Evolutionary conservation across 2,797 vertebrate species (phyloP).

Genomic region (Sparus aurata): DNA sequence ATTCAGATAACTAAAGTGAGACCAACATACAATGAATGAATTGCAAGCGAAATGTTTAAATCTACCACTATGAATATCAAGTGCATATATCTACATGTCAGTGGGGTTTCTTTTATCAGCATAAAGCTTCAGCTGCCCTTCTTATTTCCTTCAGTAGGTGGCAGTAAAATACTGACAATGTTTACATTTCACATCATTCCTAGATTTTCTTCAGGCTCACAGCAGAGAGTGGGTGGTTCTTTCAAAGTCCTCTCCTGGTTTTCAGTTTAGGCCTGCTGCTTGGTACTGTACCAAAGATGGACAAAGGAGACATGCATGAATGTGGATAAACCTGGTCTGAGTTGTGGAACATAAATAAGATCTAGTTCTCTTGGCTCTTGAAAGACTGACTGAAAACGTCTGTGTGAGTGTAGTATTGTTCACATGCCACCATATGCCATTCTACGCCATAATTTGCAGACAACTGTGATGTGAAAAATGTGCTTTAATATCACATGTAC

Average conservation of each 20-base stretch:
- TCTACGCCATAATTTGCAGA: neutral
- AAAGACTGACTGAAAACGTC: too few species aligned
- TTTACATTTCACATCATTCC: slow-evolving; percentile 7
- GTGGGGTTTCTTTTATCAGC: neutral
- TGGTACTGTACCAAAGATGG: neutral
- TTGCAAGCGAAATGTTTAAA: neutral
- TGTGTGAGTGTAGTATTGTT: neutral
- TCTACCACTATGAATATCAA: neutral
- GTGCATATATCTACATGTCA: neutral
- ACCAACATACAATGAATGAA: neutral
- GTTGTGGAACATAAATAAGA: neutral
- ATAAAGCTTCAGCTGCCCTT: neutral
- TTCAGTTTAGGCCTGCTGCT: neutral
- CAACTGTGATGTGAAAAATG: neutral
- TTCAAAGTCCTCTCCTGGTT: neutral
- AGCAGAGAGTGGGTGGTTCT: slow-evolving; percentile 7
- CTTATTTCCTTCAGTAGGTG: slow-evolving; percentile 30
- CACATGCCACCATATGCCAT: neutral
- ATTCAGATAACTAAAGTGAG: neutral
- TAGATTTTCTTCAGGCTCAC: slow-evolving; percentile 2
- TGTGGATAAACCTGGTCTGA: neutral
- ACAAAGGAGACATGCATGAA: neutral
- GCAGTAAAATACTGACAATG: slow-evolving; percentile 49
- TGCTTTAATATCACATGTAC: neutral
- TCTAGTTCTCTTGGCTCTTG: neutral